Percentiles rank a stretch among this genome's conserved stretches.
Evolutionary conservation across 2,113 vertebrate species (phyloP).

Genomic region (Coptodon bakossiorum): DNA sequence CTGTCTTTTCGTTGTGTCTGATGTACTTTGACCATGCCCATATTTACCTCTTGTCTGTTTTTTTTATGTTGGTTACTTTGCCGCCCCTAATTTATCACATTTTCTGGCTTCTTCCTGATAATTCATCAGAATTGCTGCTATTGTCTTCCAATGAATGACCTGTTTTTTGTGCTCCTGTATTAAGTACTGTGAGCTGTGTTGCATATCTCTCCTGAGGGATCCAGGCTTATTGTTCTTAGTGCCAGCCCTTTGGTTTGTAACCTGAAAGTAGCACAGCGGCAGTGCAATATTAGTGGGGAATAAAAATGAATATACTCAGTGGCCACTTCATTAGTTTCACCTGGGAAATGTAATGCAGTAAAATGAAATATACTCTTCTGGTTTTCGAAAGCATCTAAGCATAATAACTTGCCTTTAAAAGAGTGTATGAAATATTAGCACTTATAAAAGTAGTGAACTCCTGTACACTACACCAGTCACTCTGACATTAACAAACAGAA

Average conservation of each 20-base stretch:
- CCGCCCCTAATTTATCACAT: neutral
- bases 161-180: constrained; percentile 1
- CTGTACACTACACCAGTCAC: neutral
- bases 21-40: neutral
- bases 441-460: neutral
- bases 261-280: neutral
- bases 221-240: neutral
- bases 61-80: neutral
- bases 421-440: neutral
- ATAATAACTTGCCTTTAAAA: neutral
- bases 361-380: neutral
- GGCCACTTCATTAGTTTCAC: neutral
- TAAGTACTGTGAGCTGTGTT: neutral
- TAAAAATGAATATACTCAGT: neutral
- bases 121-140: neutral
- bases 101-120: neutral
- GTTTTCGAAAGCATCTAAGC: neutral
- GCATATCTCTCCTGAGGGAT: constrained; percentile 2
- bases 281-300: neutral
- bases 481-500: neutral
- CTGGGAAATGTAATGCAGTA: neutral
- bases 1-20: neutral
- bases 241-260: neutral
- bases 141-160: constrained; percentile 16
- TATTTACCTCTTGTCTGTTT: neutral